Conservation (phyloP, 2,113 vertebrate species). For the Bubo scandiacus region DNA sequence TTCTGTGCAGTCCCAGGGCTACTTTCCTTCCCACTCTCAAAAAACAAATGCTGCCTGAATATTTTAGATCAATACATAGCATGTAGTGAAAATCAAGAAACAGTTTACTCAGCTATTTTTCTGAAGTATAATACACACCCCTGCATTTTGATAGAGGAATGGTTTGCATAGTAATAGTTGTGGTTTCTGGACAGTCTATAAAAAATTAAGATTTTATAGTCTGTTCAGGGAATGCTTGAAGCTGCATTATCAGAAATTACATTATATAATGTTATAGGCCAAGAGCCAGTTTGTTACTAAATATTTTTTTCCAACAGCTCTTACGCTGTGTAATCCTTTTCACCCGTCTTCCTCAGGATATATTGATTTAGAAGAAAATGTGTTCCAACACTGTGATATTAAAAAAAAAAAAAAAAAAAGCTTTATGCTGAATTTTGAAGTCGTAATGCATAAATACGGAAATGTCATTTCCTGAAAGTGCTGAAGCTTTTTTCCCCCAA, state of each 20-base stretch:
- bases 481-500: background rate
- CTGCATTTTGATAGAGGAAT: conserved; percentile 19
- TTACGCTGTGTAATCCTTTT: background rate
- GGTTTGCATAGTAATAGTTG: conserved; percentile 21
- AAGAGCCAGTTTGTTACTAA: background rate
- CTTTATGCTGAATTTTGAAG: background rate
- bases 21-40: background rate
- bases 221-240: background rate
- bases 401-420: background rate
- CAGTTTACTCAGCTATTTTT: conserved; percentile 37
- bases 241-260: background rate
- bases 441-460: background rate
- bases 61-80: conserved; percentile 35
- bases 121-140: background rate
- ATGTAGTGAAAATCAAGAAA: background rate
- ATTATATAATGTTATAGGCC: background rate
- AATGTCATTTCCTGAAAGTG: background rate
- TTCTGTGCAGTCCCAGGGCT: background rate
- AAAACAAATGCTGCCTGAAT: conserved; percentile 22
- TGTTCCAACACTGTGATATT: background rate
- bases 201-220: conserved; percentile 29
- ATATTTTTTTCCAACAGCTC: background rate
- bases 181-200: background rate
- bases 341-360: background rate
- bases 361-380: background rate